Evolutionary conservation across 1,140 invertebrate genomes (phyloP).

Genomic region (Hylaeus anthracinus): DNA sequence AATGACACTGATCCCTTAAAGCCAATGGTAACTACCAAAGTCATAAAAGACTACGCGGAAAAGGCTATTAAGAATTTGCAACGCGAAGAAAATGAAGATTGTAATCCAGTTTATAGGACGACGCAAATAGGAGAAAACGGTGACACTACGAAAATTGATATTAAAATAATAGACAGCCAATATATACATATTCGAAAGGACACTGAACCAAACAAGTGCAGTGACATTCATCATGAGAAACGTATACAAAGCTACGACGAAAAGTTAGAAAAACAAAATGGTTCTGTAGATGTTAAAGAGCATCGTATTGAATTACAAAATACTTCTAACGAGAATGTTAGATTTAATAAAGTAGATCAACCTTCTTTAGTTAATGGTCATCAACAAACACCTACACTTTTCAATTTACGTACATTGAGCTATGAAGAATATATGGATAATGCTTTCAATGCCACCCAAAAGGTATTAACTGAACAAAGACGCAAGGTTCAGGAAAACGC

Average conservation of each 20-base stretch:
- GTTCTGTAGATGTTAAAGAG: slow-evolving; percentile 36
- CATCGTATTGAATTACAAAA: slow-evolving; percentile 29
- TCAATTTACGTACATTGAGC: slow-evolving; percentile 60
- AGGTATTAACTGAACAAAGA: slow-evolving; percentile 4
- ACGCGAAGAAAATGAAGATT: slow-evolving; percentile 50
- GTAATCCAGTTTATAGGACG: slow-evolving; percentile 38
- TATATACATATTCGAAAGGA: slow-evolving; percentile 38
- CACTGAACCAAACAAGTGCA: slow-evolving; percentile 5
- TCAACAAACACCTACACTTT: slow-evolving; percentile 49
- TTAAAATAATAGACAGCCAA: slow-evolving; percentile 5
- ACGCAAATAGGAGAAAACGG: slow-evolving; percentile 57
- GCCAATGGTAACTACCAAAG: slow-evolving; percentile 35
- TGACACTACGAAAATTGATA: slow-evolving; percentile 51
- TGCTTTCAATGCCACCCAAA: slow-evolving; percentile 20
- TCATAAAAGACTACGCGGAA: slow-evolving; percentile 69
- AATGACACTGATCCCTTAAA: slow-evolving; percentile 32
- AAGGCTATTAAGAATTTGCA: slow-evolving; percentile 67
- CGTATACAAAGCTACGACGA: slow-evolving; percentile 16
- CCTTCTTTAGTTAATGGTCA: slow-evolving; percentile 57
- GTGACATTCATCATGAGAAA: slow-evolving; percentile 30
- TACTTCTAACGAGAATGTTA: slow-evolving; percentile 35
- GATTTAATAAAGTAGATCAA: slow-evolving; percentile 38
- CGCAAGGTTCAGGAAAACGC: slow-evolving; percentile 21
- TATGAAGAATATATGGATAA: slow-evolving; percentile 72
- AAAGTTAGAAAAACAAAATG: slow-evolving; percentile 54